Percentiles rank a stretch among this genome's conserved stretches.
phyloP scores from a whole-genome alignment of 2,888 invertebrate genomes.

The Pseudococcus jackbeardsleyi region DNA sequence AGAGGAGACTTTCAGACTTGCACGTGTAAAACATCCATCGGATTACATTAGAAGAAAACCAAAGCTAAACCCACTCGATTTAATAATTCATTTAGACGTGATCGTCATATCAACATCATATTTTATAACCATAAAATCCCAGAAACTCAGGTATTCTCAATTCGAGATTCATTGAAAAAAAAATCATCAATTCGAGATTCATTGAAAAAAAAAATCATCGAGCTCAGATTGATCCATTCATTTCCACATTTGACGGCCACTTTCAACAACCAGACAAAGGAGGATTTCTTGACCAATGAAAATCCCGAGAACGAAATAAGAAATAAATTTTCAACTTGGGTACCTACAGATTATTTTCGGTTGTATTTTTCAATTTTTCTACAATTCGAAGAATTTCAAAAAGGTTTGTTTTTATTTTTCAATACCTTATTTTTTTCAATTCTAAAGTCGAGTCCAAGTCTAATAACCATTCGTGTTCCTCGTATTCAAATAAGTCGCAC shows the following conservation, averaged over 20 bases:
- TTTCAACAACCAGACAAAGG: neutral
- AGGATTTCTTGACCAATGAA: neutral
- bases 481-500: neutral
- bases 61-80: neutral
- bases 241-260: neutral
- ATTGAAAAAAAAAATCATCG: neutral
- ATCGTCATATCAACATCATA: neutral
- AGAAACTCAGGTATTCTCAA: neutral
- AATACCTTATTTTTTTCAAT: neutral
- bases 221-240: neutral
- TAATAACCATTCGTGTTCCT: neutral
- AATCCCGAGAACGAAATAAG: neutral
- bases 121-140: neutral
- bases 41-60: neutral
- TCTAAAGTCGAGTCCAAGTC: neutral
- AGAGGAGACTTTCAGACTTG: neutral
- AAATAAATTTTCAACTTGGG: slow-evolving; percentile 21
- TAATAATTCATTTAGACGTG: neutral
- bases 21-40: neutral
- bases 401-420: neutral
- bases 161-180: neutral
- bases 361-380: neutral
- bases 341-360: neutral
- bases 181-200: neutral
- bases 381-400: neutral